These are phyloP conservation scores for Axinella damicornis DNA, from an alignment of 37 sponge, comb jelly and placozoan genomes.

Conservation along the genomic window DNA sequence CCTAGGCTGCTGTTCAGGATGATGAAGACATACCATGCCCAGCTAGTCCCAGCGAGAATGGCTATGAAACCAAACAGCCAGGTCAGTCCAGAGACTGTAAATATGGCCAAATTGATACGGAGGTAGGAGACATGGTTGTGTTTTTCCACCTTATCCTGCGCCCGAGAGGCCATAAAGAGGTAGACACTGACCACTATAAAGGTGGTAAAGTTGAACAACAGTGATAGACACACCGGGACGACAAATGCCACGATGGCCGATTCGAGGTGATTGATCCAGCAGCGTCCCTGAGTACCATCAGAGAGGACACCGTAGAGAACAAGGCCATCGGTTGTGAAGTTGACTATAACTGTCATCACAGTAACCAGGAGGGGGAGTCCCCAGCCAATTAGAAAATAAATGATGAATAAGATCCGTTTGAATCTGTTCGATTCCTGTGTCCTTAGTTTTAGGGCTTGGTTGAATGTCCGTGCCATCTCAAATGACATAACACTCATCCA, in stretches of 20 bases:
- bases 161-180: not conserved
- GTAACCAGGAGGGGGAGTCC: slow-evolving; percentile 20
- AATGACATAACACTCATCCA: slow-evolving; percentile 59
- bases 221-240: slow-evolving; percentile 11
- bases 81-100: slow-evolving; percentile 49
- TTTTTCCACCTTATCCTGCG: not conserved
- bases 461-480: slow-evolving; percentile 14
- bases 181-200: slow-evolving; percentile 1
- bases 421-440: not conserved
- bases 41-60: slow-evolving; percentile 11
- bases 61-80: slow-evolving; percentile 74
- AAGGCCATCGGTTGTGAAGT: slow-evolving; percentile 33
- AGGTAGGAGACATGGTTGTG: slow-evolving; percentile 1
- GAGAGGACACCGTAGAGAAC: slow-evolving; percentile 35
- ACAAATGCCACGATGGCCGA: slow-evolving; percentile 22
- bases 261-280: slow-evolving; percentile 35
- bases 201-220: slow-evolving; percentile 14
- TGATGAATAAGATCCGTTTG: not conserved
- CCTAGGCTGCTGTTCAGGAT: slow-evolving; percentile 64
- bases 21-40: slow-evolving; percentile 71
- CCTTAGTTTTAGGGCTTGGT: not conserved
- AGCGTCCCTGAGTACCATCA: slow-evolving; percentile 17
- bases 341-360: not conserved
- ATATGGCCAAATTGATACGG: slow-evolving; percentile 20
- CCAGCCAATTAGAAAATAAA: slow-evolving; percentile 61